phyloP scores from a whole-genome alignment of 2,113 vertebrate species.

The Salvelinus namaycush region DNA sequence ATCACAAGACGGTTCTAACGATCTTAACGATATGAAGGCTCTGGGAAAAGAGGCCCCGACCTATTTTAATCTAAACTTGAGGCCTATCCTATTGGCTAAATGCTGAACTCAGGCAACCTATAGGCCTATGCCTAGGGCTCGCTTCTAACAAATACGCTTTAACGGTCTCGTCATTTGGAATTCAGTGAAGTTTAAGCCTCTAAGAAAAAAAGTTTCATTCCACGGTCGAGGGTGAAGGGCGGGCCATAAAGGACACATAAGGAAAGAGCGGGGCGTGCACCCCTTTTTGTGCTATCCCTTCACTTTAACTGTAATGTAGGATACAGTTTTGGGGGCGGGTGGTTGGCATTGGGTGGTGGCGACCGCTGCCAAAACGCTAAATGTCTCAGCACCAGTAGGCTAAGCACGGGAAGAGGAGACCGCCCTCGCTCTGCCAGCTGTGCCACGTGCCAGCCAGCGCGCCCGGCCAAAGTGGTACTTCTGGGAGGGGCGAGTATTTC shows the following conservation, averaged over 20 bases:
- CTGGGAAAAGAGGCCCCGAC: too few relatives aligned
- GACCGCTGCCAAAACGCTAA: slow-evolving; percentile 75
- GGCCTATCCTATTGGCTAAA: too few relatives aligned
- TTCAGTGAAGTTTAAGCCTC: background rate
- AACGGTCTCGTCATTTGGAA: background rate
- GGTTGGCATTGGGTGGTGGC: slow-evolving; percentile 62
- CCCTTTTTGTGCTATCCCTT: background rate
- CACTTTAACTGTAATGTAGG: background rate
- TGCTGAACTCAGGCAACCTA: background rate
- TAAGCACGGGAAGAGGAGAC: slow-evolving; percentile 67
- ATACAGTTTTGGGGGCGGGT: slow-evolving; percentile 34
- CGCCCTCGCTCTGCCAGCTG: slow-evolving; percentile 74
- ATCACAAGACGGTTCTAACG: too few relatives aligned
- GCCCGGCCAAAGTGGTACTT: slow-evolving; percentile 77
- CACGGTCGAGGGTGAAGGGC: slow-evolving; percentile 30
- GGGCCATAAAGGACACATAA: slow-evolving; percentile 4
- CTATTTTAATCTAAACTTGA: too few relatives aligned
- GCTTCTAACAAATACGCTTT: too few relatives aligned
- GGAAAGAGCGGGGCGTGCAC: background rate
- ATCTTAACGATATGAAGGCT: too few relatives aligned
- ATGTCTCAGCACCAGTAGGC: slow-evolving; percentile 77
- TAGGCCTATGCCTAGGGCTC: background rate
- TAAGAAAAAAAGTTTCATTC: slow-evolving; percentile 7
- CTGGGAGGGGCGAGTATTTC: slow-evolving; percentile 81
- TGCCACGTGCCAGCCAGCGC: slow-evolving; percentile 74